Evolutionary conservation across 2,797 vertebrate species (phyloP).

Genomic region (Emydoidea blandingii): DNA sequence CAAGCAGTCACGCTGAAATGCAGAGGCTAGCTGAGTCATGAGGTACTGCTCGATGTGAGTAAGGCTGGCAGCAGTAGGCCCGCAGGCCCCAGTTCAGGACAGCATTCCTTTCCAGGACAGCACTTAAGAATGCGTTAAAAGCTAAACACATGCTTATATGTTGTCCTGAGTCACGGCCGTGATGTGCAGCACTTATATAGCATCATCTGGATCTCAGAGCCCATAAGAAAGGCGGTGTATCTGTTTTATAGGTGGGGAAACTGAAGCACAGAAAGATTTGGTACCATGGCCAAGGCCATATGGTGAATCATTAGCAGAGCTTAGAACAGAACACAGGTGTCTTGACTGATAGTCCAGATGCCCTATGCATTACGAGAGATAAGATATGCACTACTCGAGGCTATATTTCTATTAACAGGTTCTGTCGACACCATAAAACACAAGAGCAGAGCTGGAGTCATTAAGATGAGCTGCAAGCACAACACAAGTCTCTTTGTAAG

Average conservation of each 20-base stretch:
- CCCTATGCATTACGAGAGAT: background rate
- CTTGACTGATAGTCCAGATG: accelerated
- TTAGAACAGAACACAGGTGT: background rate
- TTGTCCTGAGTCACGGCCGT: background rate
- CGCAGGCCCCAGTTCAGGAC: background rate
- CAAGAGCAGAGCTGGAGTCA: background rate
- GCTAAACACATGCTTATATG: background rate
- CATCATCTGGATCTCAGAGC: background rate
- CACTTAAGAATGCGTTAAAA: background rate
- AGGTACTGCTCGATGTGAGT: background rate
- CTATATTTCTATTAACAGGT: accelerated
- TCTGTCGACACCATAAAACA: accelerated
- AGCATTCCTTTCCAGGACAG: background rate
- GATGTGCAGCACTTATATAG: background rate
- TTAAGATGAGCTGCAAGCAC: accelerated
- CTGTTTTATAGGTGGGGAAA: background rate
- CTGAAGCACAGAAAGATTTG: accelerated
- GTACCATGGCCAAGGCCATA: accelerated
- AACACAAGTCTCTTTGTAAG: background rate
- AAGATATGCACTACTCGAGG: background rate
- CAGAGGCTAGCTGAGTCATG: background rate
- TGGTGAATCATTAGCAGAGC: background rate
- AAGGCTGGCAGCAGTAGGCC: background rate
- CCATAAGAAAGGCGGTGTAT: background rate
- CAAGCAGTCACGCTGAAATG: accelerated